phyloP scores from a whole-genome alignment of 2,888 invertebrate species.

The Lymantria monacha region DNA sequence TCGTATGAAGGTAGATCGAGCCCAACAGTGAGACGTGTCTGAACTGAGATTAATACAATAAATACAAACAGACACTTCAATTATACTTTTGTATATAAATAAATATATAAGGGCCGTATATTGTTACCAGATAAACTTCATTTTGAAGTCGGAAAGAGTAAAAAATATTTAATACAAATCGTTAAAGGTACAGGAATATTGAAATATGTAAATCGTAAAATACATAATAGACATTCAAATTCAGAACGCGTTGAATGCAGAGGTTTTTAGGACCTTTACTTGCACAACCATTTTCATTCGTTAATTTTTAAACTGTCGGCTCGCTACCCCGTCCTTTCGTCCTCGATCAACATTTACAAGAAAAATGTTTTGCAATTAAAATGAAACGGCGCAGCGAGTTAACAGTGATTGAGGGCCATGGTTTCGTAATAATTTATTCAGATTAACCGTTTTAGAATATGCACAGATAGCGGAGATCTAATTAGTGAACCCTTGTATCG shows the following conservation, averaged over 20 bases:
- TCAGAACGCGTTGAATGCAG: background rate
- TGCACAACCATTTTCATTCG: constrained; percentile 1
- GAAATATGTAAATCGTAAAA: background rate
- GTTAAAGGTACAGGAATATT: too few species aligned
- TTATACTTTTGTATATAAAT: too few species aligned
- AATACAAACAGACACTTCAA: too few species aligned
- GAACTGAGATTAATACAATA: too few species aligned
- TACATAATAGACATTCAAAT: background rate
- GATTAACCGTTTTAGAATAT: constrained; percentile 6
- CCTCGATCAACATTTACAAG: constrained; percentile 10
- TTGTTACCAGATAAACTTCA: too few species aligned
- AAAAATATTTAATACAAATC: too few species aligned
- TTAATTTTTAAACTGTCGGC: constrained; percentile 3
- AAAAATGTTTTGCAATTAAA: constrained; percentile 25
- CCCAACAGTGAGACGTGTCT: too few species aligned
- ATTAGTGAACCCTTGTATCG: too few species aligned
- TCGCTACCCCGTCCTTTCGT: constrained; percentile 1
- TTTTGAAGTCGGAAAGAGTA: too few species aligned
- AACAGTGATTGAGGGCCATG: constrained; percentile 13
- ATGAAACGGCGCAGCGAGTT: constrained; percentile 10
- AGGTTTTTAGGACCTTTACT: background rate
- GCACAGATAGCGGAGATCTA: too few species aligned
- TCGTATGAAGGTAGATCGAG: too few species aligned
- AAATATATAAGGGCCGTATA: too few species aligned
- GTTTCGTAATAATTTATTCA: constrained; percentile 12